Conservation (phyloP, 2,888 invertebrate species). For the Ashinkailepas kermadecensis region DNA sequence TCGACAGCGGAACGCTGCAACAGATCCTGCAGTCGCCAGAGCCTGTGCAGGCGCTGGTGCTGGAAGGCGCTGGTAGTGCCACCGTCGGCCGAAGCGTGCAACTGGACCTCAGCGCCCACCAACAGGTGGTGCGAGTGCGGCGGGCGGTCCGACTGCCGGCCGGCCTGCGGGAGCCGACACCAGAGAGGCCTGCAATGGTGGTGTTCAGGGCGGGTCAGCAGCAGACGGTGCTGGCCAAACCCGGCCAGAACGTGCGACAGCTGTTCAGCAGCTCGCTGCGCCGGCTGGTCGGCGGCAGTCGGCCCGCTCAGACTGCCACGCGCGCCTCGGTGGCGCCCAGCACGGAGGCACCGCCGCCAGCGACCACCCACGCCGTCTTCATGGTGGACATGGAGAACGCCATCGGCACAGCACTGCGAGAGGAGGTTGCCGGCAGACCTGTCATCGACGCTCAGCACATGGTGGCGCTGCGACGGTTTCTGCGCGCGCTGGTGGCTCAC, state of each 20-base stretch:
- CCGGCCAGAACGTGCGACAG: not conserved
- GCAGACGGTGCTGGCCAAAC: not conserved
- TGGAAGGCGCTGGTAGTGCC: not conserved
- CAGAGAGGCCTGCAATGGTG: not conserved
- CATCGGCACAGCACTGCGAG: conserved; percentile 68
- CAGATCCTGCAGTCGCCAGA: not conserved
- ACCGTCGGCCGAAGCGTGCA: not conserved
- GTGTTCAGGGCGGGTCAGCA: not conserved
- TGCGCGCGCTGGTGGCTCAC: conserved; percentile 61
- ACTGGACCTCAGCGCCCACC: not conserved
- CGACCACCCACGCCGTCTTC: conserved; percentile 25
- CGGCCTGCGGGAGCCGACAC: not conserved
- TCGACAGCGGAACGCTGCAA: not conserved
- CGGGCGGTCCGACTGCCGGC: not conserved
- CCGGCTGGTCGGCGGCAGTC: not conserved
- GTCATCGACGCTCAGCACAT: conserved; percentile 62
- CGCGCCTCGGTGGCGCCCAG: not conserved
- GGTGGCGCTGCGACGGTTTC: conserved; percentile 62
- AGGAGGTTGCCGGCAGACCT: conserved; percentile 70
- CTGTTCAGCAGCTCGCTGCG: not conserved
- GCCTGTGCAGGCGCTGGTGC: not conserved
- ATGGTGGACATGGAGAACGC: conserved; percentile 83
- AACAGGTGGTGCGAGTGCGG: not conserved
- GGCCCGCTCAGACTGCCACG: not conserved
- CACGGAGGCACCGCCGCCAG: not conserved